phyloP scores from a whole-genome alignment of 2,888 invertebrate genomes.

The Drymonia ruficornis region DNA sequence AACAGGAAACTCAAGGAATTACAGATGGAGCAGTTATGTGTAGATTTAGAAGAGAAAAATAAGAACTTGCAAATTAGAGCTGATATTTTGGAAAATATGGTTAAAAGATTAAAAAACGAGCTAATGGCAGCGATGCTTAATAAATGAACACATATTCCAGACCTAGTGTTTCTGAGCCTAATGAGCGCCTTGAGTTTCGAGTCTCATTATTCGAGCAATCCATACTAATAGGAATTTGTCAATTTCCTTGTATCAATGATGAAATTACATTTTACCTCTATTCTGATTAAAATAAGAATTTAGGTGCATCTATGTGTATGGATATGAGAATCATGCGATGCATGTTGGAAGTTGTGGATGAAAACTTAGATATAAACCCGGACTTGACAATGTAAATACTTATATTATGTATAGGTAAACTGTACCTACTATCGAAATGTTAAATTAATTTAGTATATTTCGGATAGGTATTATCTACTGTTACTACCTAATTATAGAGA shows the following conservation, averaged over 20 bases:
- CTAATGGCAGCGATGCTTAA: conserved; percentile 87
- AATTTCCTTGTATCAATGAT: conserved; percentile 14
- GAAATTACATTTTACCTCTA: conserved; percentile 21
- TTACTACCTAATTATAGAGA: background rate
- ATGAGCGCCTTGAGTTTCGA: conserved; percentile 48
- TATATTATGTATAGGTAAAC: background rate
- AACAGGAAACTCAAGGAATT: conserved; percentile 87
- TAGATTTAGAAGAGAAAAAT: conserved; percentile 86
- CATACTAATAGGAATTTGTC: conserved; percentile 47
- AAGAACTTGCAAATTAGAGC: conserved; percentile 87
- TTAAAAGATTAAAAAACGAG: conserved; percentile 86
- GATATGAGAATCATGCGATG: conserved; percentile 33
- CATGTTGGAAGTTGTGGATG: conserved; percentile 19
- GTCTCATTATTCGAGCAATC: conserved; percentile 40
- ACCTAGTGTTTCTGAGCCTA: conserved; percentile 23
- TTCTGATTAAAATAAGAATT: background rate
- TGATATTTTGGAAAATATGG: conserved; percentile 88
- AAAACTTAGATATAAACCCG: background rate
- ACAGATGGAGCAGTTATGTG: conserved; percentile 81
- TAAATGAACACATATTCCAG: conserved; percentile 59
- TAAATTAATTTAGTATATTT: background rate
- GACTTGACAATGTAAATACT: background rate
- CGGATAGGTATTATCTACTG: background rate
- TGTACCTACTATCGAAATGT: background rate
- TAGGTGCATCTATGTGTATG: conserved; percentile 31